Evolutionary conservation across 2,888 invertebrate genomes (phyloP), one percentile per base, ranked within the genome.

Genomic region (Pegoplata infirma): DNA sequence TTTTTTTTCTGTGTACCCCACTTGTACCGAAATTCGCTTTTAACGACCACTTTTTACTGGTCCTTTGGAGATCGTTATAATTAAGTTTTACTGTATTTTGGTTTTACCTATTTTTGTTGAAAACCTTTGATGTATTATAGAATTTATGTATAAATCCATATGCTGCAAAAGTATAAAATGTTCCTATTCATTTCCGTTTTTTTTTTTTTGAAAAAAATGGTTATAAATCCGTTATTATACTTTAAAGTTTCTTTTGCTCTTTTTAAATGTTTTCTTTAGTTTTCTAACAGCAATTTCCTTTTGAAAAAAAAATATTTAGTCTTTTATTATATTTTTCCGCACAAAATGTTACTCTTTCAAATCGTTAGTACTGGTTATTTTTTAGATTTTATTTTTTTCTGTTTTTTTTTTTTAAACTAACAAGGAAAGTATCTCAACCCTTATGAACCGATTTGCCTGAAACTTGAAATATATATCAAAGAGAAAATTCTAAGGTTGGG

Each of bases 281-380:
- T 58, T 40, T n/a, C n/a, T 19, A 23, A 40, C 44, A 56, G n/a
- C 36, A 56, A 36, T 36, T 55, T 55, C 19, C 36, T 21, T n/a
- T 28, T 19, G 17, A 19, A 28, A 5, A 17, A n/a, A 21, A 67
- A 56, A 21, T 21, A 7, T 25, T 14, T 36, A 17, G 7, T 23
- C 46, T 14, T 63, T 61, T 61, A 19, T 28, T 21, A 2, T n/a
- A 5, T 28, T 23, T 51, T 51, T 51, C 14, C 23, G 1, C 21
- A 25, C n/a, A 51, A 59, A 51, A 53, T 58, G 2, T 64, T 58
- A 51, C 17, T 51, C 14, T 28, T 49, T 56, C 21, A 55, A 56
- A 61, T 49, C 44, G 32, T 19, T 28, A 47, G 7, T 44, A 5
- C 1, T 28, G 1, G 5, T 7, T 25, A n/a, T n/a, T n/a, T n/a